Percentiles rank a stretch among this genome's conserved stretches.
phyloP scores from a whole-genome alignment of 2,797 vertebrate species.

The Leuciscus waleckii region DNA sequence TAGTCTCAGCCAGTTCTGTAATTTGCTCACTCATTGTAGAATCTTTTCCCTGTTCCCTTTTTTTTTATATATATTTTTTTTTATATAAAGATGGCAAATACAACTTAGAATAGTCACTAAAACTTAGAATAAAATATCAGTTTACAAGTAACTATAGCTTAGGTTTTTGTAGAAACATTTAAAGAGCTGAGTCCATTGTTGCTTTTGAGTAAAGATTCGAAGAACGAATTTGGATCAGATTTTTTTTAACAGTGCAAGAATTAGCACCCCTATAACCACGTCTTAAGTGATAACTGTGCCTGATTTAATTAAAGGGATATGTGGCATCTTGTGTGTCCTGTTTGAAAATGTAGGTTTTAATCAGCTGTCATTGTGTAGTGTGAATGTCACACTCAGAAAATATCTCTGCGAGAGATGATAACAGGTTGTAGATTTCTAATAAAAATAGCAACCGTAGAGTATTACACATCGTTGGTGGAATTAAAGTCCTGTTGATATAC shows the following conservation, averaged over 20 bases:
- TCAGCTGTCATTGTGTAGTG: constrained; percentile 71
- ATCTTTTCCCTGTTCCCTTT: too few species aligned
- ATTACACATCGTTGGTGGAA: not conserved
- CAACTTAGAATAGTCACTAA: too few species aligned
- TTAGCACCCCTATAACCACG: constrained; percentile 19
- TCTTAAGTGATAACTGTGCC: constrained; percentile 51
- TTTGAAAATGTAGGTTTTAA: constrained; percentile 68
- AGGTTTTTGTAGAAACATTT: not conserved
- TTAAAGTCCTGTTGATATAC: not conserved
- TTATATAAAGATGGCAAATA: not conserved
- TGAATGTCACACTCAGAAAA: constrained; percentile 73
- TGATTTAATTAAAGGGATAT: constrained; percentile 76
- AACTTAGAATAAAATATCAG: not conserved
- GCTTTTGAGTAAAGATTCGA: not conserved
- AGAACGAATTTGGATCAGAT: not conserved
- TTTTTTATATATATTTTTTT: too few species aligned
- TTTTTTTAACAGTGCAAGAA: constrained; percentile 25
- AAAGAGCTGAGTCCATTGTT: not conserved
- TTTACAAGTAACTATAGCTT: not conserved
- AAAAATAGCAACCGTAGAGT: constrained; percentile 54
- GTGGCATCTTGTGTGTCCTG: constrained; percentile 17
- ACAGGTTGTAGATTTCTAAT: constrained; percentile 72
- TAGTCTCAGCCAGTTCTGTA: not conserved
- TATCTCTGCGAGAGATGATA: constrained; percentile 59
- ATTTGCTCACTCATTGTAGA: not conserved